Evolutionary conservation across 2,888 invertebrate species (phyloP).

Genomic region (Acrobasis suavella): DNA sequence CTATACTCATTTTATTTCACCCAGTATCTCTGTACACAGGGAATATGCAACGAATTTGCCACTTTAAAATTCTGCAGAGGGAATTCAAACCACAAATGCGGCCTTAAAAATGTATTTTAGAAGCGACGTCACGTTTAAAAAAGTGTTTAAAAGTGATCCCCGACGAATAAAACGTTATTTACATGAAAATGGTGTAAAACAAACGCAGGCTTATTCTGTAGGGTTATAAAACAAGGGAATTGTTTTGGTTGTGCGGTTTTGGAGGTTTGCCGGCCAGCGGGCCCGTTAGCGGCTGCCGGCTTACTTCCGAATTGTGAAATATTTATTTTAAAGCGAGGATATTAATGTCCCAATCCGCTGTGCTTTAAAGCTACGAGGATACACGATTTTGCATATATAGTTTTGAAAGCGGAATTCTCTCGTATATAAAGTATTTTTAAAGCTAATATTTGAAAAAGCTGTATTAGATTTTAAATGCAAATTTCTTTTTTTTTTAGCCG

Average conservation of each 20-base stretch:
- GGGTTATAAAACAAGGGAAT: constrained; percentile 32
- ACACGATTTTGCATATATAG: neutral
- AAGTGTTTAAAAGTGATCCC: constrained; percentile 26
- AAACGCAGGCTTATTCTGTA: constrained; percentile 30
- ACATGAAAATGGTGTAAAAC: constrained; percentile 33
- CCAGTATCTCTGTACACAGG: constrained; percentile 39
- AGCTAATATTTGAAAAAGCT: too few species aligned
- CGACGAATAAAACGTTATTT: constrained; percentile 25
- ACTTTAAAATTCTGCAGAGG: constrained; percentile 39
- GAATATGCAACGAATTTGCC: constrained; percentile 40
- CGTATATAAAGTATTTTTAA: too few species aligned
- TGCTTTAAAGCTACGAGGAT: neutral
- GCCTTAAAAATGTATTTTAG: constrained; percentile 37
- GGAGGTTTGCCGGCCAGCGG: neutral
- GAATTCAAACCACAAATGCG: constrained; percentile 46
- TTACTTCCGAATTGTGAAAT: constrained; percentile 10
- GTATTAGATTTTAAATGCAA: too few species aligned
- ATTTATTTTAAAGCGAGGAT: constrained; percentile 13
- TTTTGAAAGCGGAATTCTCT: neutral
- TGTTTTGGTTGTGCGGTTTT: constrained; percentile 31
- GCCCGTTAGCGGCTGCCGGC: constrained; percentile 12
- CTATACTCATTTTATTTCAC: constrained; percentile 58
- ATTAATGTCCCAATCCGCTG: neutral
- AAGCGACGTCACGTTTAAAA: constrained; percentile 27
- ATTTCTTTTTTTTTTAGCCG: too few species aligned